Evolutionary conservation across 1,140 invertebrate species (phyloP), one percentile per base, ranked within the genome.

Genomic region (Halictus rubicundus): DNA sequence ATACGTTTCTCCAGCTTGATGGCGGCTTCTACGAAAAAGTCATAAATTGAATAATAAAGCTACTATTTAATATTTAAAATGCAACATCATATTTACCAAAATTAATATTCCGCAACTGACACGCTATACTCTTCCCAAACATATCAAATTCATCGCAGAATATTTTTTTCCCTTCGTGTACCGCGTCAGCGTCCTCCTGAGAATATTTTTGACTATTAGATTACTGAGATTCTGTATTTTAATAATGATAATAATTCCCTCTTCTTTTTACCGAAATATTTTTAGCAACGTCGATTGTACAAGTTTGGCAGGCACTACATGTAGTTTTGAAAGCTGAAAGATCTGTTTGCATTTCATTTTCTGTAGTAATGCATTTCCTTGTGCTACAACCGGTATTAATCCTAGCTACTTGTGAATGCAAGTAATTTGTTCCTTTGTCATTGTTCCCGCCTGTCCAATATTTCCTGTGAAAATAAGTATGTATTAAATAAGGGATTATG

Each of bases 101-200:
- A 52, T 52, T 71, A 54, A 85, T 74, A 64, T 68, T 78, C 37
- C 78, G 72, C 27, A 85, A 61, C 63, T 85, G 83, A 54, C 68
- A 85, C 5, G 83, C 83, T 14, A 85, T 39, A n/a, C 59, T 84
- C 39, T 81, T 85, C 10, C 72, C 83, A 6, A 85, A 85, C 66
- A 85, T 81, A 0, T 85, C 82, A 21, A 85, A 85, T 0, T 69
- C 80, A 23, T 85, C 82, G 25, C 71, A n/a, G 39, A 12, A 27
- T 73, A 65, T 81, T 57, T 9, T 84, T 68, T 8, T 72, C 3
- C 2, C 32, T 46, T 63, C 69, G 5, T 2, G 9, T 23, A 70
- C 8, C 16, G 57, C 12, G 25, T 65, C 27, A 12, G 32, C 9
- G 57, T 75, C 59, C n/a, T 68, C 12, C 83, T 85, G 39, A 84